phyloP scores from a whole-genome alignment of 2,888 invertebrate genomes.

The Lasioglossum morio region DNA sequence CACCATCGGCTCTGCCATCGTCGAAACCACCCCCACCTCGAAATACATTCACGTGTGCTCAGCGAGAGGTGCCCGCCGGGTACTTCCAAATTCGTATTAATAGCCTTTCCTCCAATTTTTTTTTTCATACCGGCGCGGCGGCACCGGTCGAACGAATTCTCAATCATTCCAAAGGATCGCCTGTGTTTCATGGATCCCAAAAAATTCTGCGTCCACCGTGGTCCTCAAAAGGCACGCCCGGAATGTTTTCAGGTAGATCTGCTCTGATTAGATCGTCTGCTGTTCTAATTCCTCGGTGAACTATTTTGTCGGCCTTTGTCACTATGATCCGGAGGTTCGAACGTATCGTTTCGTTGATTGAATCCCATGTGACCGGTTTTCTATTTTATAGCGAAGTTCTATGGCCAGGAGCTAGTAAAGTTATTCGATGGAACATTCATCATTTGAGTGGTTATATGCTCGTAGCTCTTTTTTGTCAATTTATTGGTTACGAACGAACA shows the following conservation, averaged over 20 bases:
- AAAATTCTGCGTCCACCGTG: constrained; percentile 45
- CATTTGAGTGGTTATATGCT: neutral
- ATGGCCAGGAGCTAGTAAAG: neutral
- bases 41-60: constrained; percentile 52
- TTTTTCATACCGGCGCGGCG: neutral
- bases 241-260: constrained; percentile 14
- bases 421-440: neutral
- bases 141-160: constrained; percentile 35
- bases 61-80: constrained; percentile 29
- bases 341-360: neutral
- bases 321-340: neutral
- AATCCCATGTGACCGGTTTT: neutral
- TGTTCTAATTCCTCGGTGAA: neutral
- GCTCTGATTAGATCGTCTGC: neutral
- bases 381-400: neutral
- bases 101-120: constrained; percentile 15
- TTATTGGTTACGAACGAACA: neutral
- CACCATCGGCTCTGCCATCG: neutral
- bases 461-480: neutral
- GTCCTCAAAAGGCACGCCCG: constrained; percentile 20
- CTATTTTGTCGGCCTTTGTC: neutral
- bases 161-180: constrained; percentile 54
- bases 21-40: neutral
- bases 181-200: constrained; percentile 17
- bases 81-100: constrained; percentile 51